These are phyloP conservation scores for Rhabdophis nuchalis DNA, from an alignment of 2,797 vertebrate species.

Conservation along the genomic window DNA sequence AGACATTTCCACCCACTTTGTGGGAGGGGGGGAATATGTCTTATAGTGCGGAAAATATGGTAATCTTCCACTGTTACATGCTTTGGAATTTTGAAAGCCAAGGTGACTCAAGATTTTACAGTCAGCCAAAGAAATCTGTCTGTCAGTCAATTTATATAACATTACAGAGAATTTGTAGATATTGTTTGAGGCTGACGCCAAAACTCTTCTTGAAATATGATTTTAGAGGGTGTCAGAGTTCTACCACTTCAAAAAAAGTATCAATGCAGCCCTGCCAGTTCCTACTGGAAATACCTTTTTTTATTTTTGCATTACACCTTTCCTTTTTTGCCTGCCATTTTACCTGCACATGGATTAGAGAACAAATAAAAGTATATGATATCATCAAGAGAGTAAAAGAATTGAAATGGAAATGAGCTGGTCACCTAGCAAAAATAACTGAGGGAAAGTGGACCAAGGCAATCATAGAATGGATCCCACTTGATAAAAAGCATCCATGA, in stretches of 20 bases:
- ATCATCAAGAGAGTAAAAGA: no score
- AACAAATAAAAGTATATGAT: no score
- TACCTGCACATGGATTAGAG: no score
- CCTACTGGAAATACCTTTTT: not conserved
- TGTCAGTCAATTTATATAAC: not conserved
- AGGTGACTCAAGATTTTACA: not conserved
- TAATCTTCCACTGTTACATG: not conserved
- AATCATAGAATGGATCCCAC: no score
- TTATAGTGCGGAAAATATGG: no score
- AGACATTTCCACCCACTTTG: no score
- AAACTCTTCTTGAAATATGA: not conserved
- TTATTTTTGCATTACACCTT: not conserved
- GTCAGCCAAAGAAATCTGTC: not conserved
- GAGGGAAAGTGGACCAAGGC: no score
- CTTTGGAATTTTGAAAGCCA: not conserved
- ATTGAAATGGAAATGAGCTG: no score
- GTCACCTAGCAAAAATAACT: no score
- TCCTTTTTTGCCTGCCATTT: not conserved
- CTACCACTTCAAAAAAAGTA: not conserved
- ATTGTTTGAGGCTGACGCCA: not conserved
- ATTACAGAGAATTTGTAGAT: not conserved
- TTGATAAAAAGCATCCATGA: no score
- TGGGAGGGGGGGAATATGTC: no score
- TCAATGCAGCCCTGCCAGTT: not conserved
- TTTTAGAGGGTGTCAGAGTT: not conserved